phyloP scores from a whole-genome alignment of 1,140 invertebrate genomes.

The Hyles euphorbiae region DNA sequence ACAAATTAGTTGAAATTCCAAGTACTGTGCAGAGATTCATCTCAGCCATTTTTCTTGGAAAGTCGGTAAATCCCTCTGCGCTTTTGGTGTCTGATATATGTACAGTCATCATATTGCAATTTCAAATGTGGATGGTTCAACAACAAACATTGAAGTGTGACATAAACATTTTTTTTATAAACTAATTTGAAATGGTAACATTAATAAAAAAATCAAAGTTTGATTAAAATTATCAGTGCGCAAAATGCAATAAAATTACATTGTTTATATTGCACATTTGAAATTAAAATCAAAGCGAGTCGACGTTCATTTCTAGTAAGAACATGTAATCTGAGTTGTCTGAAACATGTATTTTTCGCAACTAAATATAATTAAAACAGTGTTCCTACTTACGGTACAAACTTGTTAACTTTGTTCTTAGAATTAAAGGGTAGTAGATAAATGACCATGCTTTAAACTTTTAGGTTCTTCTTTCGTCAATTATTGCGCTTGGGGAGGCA shows the following conservation, averaged over 20 bases:
- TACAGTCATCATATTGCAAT: too few relatives aligned
- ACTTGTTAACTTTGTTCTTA: too few relatives aligned
- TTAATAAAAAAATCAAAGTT: neutral
- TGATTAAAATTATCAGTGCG: conserved; percentile 18
- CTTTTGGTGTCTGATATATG: too few relatives aligned
- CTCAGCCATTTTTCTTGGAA: too few relatives aligned
- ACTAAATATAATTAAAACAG: neutral
- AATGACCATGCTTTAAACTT: neutral
- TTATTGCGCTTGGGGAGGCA: neutral
- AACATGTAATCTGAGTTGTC: conserved; percentile 20
- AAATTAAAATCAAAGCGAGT: conserved; percentile 50
- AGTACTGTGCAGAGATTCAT: too few relatives aligned
- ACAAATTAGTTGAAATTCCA: too few relatives aligned
- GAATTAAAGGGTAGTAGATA: too few relatives aligned
- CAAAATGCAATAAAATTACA: conserved; percentile 12
- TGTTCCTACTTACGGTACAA: neutral
- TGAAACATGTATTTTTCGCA: conserved; percentile 17
- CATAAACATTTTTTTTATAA: too few relatives aligned
- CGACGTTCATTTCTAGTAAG: conserved; percentile 11
- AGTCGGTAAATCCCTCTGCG: too few relatives aligned
- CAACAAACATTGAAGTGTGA: too few relatives aligned
- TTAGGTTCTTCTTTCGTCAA: conserved; percentile 4
- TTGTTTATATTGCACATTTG: conserved; percentile 14
- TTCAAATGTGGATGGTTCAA: too few relatives aligned
- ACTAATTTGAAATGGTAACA: too few relatives aligned